phyloP scores from a whole-genome alignment of 1,140 invertebrate species.

The Listronotus bonariensis region DNA sequence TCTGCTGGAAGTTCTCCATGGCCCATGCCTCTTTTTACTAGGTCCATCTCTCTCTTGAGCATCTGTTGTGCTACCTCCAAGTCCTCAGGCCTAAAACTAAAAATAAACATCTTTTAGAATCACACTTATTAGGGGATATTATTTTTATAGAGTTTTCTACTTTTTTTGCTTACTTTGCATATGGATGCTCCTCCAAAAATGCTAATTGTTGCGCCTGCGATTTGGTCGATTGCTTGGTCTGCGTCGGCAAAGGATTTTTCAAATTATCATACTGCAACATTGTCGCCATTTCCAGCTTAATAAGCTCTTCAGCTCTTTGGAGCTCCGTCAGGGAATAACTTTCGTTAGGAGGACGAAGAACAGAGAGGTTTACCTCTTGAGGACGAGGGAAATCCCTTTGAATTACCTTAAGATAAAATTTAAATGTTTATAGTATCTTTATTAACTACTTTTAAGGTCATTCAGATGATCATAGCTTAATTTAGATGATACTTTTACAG shows the following conservation, averaged over 20 bases:
- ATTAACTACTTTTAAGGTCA: too few relatives aligned
- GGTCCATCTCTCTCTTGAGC: slow-evolving; percentile 82
- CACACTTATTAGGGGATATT: background rate
- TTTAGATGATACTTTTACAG: too few relatives aligned
- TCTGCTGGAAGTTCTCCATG: slow-evolving; percentile 93
- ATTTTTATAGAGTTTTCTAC: too few relatives aligned
- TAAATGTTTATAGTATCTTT: too few relatives aligned
- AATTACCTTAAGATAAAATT: slow-evolving; percentile 63
- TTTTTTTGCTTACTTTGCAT: slow-evolving; percentile 70
- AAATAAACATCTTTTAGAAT: background rate
- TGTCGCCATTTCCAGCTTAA: slow-evolving; percentile 95
- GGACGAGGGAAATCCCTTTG: slow-evolving; percentile 90
- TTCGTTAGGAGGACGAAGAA: slow-evolving; percentile 73
- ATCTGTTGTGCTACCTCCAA: slow-evolving; percentile 69
- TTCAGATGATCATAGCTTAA: too few relatives aligned
- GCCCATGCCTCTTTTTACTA: slow-evolving; percentile 91
- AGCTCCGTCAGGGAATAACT: slow-evolving; percentile 82
- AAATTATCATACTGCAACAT: slow-evolving; percentile 92
- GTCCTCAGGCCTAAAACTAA: slow-evolving; percentile 61
- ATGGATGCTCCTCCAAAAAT: slow-evolving; percentile 86
- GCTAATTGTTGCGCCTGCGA: slow-evolving; percentile 72
- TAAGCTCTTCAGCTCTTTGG: slow-evolving; percentile 95
- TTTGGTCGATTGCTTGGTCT: slow-evolving; percentile 52
- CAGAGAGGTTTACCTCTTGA: slow-evolving; percentile 80
- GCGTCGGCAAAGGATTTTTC: slow-evolving; percentile 64